Conservation (phyloP, 1,140 invertebrate genomes). For the Drosophila serrata region DNA sequence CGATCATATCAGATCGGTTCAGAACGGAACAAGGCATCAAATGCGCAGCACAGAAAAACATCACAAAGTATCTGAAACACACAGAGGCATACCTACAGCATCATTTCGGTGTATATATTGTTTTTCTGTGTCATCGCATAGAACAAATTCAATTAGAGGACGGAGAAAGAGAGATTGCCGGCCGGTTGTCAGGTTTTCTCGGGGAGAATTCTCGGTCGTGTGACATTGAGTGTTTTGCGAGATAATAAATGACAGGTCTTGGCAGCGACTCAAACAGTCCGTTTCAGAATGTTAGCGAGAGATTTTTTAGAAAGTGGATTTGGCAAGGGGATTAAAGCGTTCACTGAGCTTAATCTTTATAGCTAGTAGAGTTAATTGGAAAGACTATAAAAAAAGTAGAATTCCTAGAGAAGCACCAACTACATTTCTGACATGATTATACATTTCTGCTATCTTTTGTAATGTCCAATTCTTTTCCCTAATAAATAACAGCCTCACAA, state of each 20-base stretch:
- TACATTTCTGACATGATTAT: background rate
- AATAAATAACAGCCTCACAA: background rate
- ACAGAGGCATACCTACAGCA: slow-evolving; percentile 6
- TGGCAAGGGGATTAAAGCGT: slow-evolving; percentile 25
- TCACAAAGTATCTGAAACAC: slow-evolving; percentile 32
- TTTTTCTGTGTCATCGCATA: slow-evolving; percentile 55
- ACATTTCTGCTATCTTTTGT: background rate
- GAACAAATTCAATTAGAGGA: slow-evolving; percentile 58
- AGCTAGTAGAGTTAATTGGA: background rate
- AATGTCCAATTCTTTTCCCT: background rate
- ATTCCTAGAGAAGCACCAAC: background rate
- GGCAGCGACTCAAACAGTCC: slow-evolving; percentile 20
- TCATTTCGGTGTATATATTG: slow-evolving; percentile 33
- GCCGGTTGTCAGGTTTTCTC: slow-evolving; percentile 40
- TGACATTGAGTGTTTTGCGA: slow-evolving; percentile 59
- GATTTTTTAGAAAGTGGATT: slow-evolving; percentile 42
- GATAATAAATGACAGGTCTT: slow-evolving; percentile 68
- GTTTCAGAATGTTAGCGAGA: slow-evolving; percentile 15
- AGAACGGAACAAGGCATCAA: slow-evolving; percentile 58
- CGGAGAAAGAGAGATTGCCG: slow-evolving; percentile 44
- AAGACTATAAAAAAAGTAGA: background rate
- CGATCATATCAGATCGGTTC: slow-evolving; percentile 30
- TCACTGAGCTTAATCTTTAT: background rate
- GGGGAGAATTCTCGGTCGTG: slow-evolving; percentile 21
- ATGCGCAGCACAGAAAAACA: slow-evolving; percentile 72